phyloP scores from a whole-genome alignment of 2,888 invertebrate species.

The Brenthis daphne region DNA sequence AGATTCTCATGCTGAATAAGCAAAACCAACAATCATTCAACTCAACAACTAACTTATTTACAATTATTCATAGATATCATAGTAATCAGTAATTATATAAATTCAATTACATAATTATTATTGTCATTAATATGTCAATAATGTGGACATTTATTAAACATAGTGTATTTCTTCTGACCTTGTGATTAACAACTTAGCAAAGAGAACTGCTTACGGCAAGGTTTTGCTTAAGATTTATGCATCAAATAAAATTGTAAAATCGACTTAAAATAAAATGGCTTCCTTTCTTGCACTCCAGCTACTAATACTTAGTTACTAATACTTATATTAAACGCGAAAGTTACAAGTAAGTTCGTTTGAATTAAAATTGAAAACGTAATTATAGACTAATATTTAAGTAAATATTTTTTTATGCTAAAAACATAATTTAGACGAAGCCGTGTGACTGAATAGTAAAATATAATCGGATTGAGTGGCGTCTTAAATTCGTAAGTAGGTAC shows the following conservation, averaged over 20 bases:
- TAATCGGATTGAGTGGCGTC: too few species aligned
- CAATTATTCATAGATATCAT: slow-evolving; percentile 2
- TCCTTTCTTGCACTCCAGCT: background rate
- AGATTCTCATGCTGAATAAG: background rate
- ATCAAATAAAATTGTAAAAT: slow-evolving; percentile 7
- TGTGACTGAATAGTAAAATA: slow-evolving; percentile 2
- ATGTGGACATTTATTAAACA: too few species aligned
- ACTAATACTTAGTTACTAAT: too few species aligned
- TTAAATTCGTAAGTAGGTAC: too few species aligned
- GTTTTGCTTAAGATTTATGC: slow-evolving; percentile 1
- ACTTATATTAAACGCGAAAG: too few species aligned
- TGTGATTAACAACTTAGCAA: background rate
- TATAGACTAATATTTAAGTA: too few species aligned
- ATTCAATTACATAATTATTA: too few species aligned
- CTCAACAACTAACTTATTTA: background rate
- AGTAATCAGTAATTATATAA: too few species aligned
- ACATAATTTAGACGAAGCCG: background rate
- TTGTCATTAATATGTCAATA: too few species aligned
- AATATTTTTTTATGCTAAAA: too few species aligned
- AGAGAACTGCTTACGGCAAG: background rate
- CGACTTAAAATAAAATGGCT: slow-evolving; percentile 2
- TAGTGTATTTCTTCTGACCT: background rate
- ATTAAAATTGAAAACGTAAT: too few species aligned
- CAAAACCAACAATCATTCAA: background rate
- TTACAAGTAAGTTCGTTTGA: too few species aligned